phyloP scores from a whole-genome alignment of 2,113 vertebrate species.

The Chrysemys picta region DNA sequence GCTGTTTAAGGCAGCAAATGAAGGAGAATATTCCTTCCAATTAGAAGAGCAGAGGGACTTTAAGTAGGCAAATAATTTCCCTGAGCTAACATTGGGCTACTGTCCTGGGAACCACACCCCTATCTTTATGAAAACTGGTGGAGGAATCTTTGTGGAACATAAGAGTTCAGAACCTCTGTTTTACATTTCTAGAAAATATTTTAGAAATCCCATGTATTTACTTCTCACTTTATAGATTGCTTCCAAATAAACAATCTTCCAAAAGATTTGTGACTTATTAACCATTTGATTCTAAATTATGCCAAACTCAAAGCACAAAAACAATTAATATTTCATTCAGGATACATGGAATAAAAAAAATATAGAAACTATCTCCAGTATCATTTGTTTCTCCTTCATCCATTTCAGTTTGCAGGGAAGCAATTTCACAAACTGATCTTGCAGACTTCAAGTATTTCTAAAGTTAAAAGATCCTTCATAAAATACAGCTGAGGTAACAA shows the following conservation, averaged over 20 bases:
- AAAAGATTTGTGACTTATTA: too few species aligned
- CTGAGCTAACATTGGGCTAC: not conserved
- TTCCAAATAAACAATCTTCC: not conserved
- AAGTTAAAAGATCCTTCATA: not conserved
- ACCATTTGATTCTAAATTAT: not conserved
- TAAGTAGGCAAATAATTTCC: not conserved
- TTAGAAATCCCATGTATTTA: not conserved
- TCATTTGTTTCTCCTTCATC: not conserved
- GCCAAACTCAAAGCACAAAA: not conserved
- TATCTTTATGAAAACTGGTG: not conserved
- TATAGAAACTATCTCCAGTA: not conserved
- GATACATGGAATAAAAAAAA: not conserved
- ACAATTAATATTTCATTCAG: not conserved
- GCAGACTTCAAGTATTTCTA: not conserved
- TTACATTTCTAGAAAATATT: not conserved
- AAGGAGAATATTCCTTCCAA: not conserved
- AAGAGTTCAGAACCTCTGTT: not conserved
- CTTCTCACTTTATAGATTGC: not conserved
- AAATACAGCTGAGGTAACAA: not conserved
- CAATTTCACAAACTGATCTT: not conserved
- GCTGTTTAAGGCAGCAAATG: not conserved
- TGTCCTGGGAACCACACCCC: not conserved
- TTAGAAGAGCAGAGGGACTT: not conserved
- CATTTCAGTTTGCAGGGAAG: not conserved
- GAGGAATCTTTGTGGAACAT: not conserved